A percentile compares a stretch with the other conserved stretches of the same genome.
Conservation (phyloP, 2,888 invertebrate genomes). For the Drosophila glabriapex region DNA sequence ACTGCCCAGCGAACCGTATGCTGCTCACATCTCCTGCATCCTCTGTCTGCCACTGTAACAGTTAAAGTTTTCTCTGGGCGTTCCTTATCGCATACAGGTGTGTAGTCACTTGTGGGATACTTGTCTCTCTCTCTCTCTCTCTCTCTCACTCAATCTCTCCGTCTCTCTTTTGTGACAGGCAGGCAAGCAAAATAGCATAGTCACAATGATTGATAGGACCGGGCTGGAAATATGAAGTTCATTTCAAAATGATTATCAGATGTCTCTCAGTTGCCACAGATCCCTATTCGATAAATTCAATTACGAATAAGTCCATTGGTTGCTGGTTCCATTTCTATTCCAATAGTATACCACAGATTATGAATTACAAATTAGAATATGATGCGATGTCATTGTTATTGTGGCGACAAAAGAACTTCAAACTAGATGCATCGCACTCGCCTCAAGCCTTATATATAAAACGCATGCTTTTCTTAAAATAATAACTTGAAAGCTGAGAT, state of each 20-base stretch:
- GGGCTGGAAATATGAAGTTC: conserved; percentile 42
- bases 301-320: conserved; percentile 18
- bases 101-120: conserved; percentile 18
- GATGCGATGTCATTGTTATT: background rate
- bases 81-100: conserved; percentile 40
- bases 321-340: background rate
- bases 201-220: conserved; percentile 58
- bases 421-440: background rate
- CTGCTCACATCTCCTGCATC: background rate
- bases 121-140: background rate
- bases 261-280: conserved; percentile 10
- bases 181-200: conserved; percentile 40
- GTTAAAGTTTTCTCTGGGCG: conserved; percentile 46
- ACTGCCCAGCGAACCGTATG: conserved; percentile 40
- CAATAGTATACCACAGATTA: conserved; percentile 1
- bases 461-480: background rate
- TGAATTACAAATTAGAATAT: conserved; percentile 9
- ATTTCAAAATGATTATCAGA: conserved; percentile 56
- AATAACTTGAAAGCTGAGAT: background rate
- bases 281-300: conserved; percentile 16
- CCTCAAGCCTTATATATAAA: too few species aligned
- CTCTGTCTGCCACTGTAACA: conserved; percentile 8
- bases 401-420: background rate
- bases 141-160: background rate
- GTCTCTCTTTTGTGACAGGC: conserved; percentile 40